Evolutionary conservation across 2,113 vertebrate species (phyloP), one percentile per base, ranked within the genome.

Genomic region (Carollia perspicillata): DNA sequence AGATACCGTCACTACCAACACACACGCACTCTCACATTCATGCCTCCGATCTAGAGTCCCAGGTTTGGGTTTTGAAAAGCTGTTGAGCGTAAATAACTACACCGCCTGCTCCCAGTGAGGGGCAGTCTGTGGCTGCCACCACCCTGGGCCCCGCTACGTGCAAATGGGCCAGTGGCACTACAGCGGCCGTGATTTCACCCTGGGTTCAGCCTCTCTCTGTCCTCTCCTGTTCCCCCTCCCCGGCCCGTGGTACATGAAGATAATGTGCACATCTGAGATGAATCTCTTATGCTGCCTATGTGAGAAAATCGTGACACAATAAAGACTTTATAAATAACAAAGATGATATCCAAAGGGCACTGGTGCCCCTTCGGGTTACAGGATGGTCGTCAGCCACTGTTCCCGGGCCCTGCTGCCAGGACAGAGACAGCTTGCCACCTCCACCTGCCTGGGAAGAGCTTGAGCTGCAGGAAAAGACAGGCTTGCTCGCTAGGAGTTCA

Each of bases 51-150:
- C 22, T 53, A 88, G 71, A 86, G 35, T 37, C 63, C 35, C 93
- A 37, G 33, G 66, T 69, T 37, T 44, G 28, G 40, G 66, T 35
- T 65, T 71, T 63, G 44, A 66, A 65, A 85, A 72, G 71, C 44
- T 90, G 17, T n/a, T 42, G 47, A 40, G 17, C 28, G 26, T 44
- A 14, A 49, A 30, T 53, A 11, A 49, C 35, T 33, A n/a, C 3
- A 18, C n/a, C 30, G 37, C 26, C 35, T 49, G 49, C 11, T 2
- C 58, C 83, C 72, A n/a, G 13, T 17, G 5, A 83, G 47, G 44
- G 8, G 8, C n/a, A 20, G n/a, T 30, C 22, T 6, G 3, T 40
- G 72, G 9, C 30, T 14, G 0, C 55, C 2, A 1, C 42, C 11
- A 49, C 58, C 12, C 28, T 18, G 18, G 63, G 37, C 42, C 60